phyloP scores from a whole-genome alignment of 2,113 vertebrate species.

The Archocentrus centrarchus region DNA sequence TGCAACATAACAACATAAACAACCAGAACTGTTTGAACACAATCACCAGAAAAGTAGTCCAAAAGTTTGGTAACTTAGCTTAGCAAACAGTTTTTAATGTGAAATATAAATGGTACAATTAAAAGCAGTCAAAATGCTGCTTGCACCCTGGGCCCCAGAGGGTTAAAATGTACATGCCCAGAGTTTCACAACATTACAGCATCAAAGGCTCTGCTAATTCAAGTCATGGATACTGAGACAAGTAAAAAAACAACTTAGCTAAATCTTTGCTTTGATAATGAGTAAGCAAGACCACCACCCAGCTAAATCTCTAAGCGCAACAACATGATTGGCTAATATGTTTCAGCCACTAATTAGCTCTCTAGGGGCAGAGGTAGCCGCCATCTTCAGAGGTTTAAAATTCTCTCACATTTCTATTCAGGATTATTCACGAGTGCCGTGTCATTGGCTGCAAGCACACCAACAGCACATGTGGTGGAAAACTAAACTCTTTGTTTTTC shows the following conservation, averaged over 20 bases:
- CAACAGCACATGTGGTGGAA: not conserved
- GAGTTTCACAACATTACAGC: not conserved
- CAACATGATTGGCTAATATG: not conserved
- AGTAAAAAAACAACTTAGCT: not conserved
- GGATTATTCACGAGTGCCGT: not conserved
- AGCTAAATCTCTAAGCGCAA: not conserved
- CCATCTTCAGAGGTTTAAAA: not conserved
- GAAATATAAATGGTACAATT: no score
- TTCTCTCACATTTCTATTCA: not conserved
- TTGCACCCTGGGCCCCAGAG: no score
- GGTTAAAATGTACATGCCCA: not conserved
- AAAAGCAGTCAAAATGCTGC: no score
- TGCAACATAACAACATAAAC: no score
- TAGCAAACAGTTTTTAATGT: no score
- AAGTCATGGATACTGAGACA: not conserved
- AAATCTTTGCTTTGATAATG: not conserved
- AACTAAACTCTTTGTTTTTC: not conserved
- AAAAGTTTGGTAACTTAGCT: no score
- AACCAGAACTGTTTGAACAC: no score
- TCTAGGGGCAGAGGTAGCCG: not conserved
- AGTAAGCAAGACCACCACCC: not conserved
- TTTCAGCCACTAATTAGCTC: not conserved
- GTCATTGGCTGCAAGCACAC: not conserved
- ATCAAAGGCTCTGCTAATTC: not conserved
- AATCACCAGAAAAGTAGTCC: no score